Conservation (phyloP, 2,888 invertebrate species). For the Cheilosia impressa region DNA sequence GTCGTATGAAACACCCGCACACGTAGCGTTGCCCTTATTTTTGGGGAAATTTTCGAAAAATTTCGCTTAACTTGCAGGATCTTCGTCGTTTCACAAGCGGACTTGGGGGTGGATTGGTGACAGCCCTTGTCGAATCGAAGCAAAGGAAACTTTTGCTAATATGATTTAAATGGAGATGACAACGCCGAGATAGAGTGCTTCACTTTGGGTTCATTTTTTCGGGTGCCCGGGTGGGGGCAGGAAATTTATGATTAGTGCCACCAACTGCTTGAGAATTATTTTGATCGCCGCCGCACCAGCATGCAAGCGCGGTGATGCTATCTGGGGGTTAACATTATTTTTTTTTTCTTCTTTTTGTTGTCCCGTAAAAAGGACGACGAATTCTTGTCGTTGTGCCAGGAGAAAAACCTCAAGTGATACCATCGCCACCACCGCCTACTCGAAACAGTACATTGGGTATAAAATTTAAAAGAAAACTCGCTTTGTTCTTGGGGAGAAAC, state of each 20-base stretch:
- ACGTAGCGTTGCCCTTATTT: slow-evolving; percentile 8
- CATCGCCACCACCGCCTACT: slow-evolving; percentile 10
- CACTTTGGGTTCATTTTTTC: slow-evolving; percentile 32
- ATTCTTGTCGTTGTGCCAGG: slow-evolving; percentile 59
- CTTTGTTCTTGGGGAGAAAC: slow-evolving; percentile 3
- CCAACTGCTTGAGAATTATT: slow-evolving; percentile 48
- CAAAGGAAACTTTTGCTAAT: slow-evolving; percentile 62
- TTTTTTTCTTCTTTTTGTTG: not conserved
- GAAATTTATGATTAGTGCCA: slow-evolving; percentile 59
- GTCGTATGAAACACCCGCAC: not conserved
- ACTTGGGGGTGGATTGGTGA: slow-evolving; percentile 35
- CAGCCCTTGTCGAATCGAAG: slow-evolving; percentile 51
- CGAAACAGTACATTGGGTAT: slow-evolving; percentile 24
- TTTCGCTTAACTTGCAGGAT: slow-evolving; percentile 57
- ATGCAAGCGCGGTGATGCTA: slow-evolving; percentile 32
- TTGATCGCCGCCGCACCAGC: slow-evolving; percentile 37
- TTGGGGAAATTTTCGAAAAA: slow-evolving; percentile 28
- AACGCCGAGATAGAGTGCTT: slow-evolving; percentile 62
- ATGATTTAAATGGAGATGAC: slow-evolving; percentile 74
- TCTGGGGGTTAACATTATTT: slow-evolving; percentile 14
- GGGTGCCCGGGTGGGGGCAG: not conserved
- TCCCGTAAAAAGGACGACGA: not conserved
- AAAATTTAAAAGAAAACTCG: slow-evolving; percentile 49
- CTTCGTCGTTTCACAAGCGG: slow-evolving; percentile 2
- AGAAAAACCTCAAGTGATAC: slow-evolving; percentile 46